These are phyloP conservation scores for Cranoglanis bouderius DNA, from an alignment of 2,113 vertebrate genomes.

Conservation along the genomic window DNA sequence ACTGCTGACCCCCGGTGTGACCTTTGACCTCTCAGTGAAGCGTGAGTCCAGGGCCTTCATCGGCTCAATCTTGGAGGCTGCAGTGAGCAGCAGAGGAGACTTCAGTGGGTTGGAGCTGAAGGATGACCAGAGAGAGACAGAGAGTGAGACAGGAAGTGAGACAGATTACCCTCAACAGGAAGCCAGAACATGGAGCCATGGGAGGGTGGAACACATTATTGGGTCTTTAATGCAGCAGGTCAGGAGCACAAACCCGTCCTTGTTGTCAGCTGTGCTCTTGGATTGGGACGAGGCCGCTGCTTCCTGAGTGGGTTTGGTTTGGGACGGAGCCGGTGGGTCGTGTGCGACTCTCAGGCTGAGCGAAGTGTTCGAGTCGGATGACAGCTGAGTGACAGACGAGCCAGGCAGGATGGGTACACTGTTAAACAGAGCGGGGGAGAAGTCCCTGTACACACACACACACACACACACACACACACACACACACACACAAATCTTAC, in stretches of 20 bases:
- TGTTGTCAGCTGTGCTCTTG: conserved; percentile 61
- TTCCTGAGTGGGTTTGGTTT: conserved; percentile 80
- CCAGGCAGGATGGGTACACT: conserved; percentile 92
- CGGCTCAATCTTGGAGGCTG: conserved; percentile 92
- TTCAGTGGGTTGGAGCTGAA: conserved; percentile 68
- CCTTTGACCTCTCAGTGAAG: conserved; percentile 96
- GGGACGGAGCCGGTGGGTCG: conserved; percentile 75
- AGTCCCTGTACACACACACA: conserved; percentile 78
- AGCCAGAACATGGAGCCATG: not conserved
- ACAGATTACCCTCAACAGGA: not conserved
- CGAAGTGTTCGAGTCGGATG: conserved; percentile 85
- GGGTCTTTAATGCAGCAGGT: not conserved
- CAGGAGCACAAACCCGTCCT: conserved; percentile 77
- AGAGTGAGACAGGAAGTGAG: not conserved
- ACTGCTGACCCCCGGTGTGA: conserved; percentile 83
- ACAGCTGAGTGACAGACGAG: conserved; percentile 88
- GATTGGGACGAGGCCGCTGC: not conserved
- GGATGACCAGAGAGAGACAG: conserved; percentile 34
- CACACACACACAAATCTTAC: not conserved
- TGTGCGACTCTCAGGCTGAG: conserved; percentile 78
- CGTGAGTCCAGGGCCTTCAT: conserved; percentile 97
- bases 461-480: conserved; percentile 4
- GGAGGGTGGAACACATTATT: not conserved
- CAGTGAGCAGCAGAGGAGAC: conserved; percentile 78
- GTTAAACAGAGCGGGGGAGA: conserved; percentile 97